These are phyloP conservation scores for Oryctes rhinoceros DNA, from an alignment of 1,140 invertebrate genomes.

Conservation along the genomic window DNA sequence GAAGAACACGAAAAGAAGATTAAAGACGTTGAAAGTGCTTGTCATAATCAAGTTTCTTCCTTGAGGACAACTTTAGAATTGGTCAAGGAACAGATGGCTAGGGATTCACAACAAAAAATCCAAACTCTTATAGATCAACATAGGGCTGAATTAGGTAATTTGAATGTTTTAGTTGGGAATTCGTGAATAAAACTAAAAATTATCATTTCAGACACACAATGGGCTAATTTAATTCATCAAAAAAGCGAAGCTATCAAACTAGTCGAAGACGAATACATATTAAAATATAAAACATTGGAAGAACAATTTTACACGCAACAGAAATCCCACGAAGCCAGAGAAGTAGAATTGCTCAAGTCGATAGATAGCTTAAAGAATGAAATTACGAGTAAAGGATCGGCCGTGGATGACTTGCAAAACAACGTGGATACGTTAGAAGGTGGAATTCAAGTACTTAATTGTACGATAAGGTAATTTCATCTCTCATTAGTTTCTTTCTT, in stretches of 20 bases:
- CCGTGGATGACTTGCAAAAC: conserved; percentile 59
- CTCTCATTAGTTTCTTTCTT: conserved; percentile 41
- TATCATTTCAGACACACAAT: conserved; percentile 62
- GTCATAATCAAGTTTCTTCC: conserved; percentile 59
- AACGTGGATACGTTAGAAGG: conserved; percentile 60
- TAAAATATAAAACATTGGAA: conserved; percentile 63
- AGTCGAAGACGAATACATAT: conserved; percentile 64
- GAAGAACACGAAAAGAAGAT: conserved; percentile 59
- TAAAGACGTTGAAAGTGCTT: conserved; percentile 59
- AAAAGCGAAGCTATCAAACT: conserved; percentile 64
- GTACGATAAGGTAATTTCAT: conserved; percentile 54
- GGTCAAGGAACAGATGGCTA: conserved; percentile 63
- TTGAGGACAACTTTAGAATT: conserved; percentile 60
- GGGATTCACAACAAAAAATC: conserved; percentile 61
- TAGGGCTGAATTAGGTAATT: conserved; percentile 61
- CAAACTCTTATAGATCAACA: conserved; percentile 60
- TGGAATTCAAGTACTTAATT: conserved; percentile 59
- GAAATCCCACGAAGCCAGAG: conserved; percentile 57
- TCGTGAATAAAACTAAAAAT: no score
- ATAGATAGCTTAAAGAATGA: conserved; percentile 59
- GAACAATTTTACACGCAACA: conserved; percentile 59
- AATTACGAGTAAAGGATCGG: conserved; percentile 56
- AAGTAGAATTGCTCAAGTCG: conserved; percentile 58
- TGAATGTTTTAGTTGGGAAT: neutral
- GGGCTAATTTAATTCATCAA: conserved; percentile 65